Percentiles rank a stretch among this genome's conserved stretches.
phyloP scores from a whole-genome alignment of 1,140 invertebrate species.

The Lasioglossum albipes region DNA sequence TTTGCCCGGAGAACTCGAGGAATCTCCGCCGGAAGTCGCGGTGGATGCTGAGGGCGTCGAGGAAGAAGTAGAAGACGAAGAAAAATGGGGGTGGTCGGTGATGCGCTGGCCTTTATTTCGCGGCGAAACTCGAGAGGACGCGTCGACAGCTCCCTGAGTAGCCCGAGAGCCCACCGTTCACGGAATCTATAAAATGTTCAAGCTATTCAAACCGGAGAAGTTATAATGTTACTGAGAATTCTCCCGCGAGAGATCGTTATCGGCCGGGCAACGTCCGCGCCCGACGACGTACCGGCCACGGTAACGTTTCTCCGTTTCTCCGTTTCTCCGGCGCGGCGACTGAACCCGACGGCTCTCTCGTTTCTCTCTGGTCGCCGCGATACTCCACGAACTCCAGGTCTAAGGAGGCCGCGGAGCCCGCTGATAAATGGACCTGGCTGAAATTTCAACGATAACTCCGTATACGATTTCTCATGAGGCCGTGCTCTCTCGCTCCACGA shows the following conservation, averaged over 20 bases:
- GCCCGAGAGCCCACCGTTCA: slow-evolving; percentile 35
- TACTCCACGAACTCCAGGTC: slow-evolving; percentile 28
- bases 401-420: slow-evolving; percentile 46
- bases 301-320: slow-evolving; percentile 48
- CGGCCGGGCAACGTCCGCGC: slow-evolving; percentile 47
- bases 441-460: slow-evolving; percentile 69
- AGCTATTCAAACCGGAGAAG: slow-evolving; percentile 64
- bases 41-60: neutral
- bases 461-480: slow-evolving; percentile 58
- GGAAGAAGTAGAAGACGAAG: neutral
- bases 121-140: slow-evolving; percentile 31
- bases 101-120: neutral
- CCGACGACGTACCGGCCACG: slow-evolving; percentile 12
- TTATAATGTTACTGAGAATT: slow-evolving; percentile 70
- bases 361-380: slow-evolving; percentile 25
- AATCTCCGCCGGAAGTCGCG: slow-evolving; percentile 21
- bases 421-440: slow-evolving; percentile 65
- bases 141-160: slow-evolving; percentile 31
- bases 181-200: slow-evolving; percentile 63
- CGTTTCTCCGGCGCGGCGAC: slow-evolving; percentile 8
- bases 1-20: slow-evolving; percentile 11
- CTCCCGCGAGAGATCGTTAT: slow-evolving; percentile 63
- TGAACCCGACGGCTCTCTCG: neutral
- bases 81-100: too few relatives aligned
- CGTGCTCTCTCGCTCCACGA: neutral